Evolutionary conservation across 92 coral and sea anemone species (phyloP), one percentile per base, ranked within the genome.

Genomic region (Parazoanthus atlanticus): DNA sequence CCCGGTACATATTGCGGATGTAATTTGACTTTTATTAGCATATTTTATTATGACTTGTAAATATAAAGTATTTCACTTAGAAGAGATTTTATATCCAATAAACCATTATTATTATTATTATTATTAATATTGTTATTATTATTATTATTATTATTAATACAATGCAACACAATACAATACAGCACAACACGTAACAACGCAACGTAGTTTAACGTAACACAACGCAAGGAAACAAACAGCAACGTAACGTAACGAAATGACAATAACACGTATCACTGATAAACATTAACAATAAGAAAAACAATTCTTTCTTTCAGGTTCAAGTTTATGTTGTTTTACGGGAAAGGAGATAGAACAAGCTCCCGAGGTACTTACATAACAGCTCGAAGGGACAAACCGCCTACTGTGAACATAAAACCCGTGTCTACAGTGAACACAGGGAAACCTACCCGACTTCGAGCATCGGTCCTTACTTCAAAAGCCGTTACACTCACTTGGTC

Each of bases 401-500:
- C 86, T 0, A 0, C 58, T 67, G 77, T 82, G n/a, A 12, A 82
- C 77, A 82, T 82, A 66, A 15, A 26, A 8, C 17, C 86, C 31
- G 64, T 82, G 76, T 46, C 40, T 29, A 40, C 38, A 28, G 58
- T 46, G 6, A 82, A 82, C 26, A 52, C 52, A 19, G 29, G 25
- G 8, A 70, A 11, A 13, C 38, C 25, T 1, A 16, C 30, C 1
- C 86, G 77, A 46, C 66, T 82, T 40, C 56, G 36, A 38, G 86
- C 86, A 1, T 65, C 36, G 40, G 38, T 82, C 19, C 32, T 41
- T 6, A 82, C 76, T 12, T 32, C 65, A 30, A 82, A 67, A 70
- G 23, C 74, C 23, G 58, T 43, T 15, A 65, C 77, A 67, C 56
- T 67, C 76, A 82, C 86, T 13, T 82, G 86, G 86, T 82, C 86